Base-by-base conservation (phyloP, 2,797 vertebrate genomes). In the Epinephelus awoara region DNA sequence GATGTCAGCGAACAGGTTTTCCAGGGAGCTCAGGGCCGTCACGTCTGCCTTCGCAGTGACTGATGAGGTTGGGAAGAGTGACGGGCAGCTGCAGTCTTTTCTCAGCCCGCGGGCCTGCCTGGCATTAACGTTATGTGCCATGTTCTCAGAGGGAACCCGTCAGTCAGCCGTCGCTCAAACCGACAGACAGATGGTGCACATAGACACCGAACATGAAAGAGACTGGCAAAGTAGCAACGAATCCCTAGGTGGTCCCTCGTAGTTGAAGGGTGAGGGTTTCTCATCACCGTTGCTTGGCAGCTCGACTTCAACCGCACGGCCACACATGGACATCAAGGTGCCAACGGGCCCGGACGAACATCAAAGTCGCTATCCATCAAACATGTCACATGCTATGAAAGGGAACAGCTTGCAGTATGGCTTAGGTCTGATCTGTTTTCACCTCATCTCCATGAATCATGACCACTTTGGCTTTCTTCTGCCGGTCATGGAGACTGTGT, bases 141-240 rank as follows among this genome's bases (percentile, higher is more conserved):
- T 95, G 94, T 95, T 94, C 94, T 93, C 92, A 87, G 91, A 92
- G 93, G 91, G 90, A 93, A 92, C 87, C 93, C 71, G 93, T 94
- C 94, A 94, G 40, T 92, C 90, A 91, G 83, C 88, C 85, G 88
- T 94, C 92, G 90, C 91, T 93, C 93, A 91, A 70, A 75, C 86
- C 75, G 89, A 93, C 88, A 89, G 91, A 92, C 92, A 91, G 88
- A 90, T 88, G 89, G 91, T 50, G 86, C 89, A 75, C 92, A 59
- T 83, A 86, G 89, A 92, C 91, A 56, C 52, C 4, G 44, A 75
- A 87, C 93, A 93, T 92, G 93, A 94, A 93, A 94, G 91, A 88
- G 93, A 93, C 90, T 93, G 93, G 88, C 87, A 89, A 79, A 93
- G 92, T 80, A 84, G 89, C 88, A 72, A 49, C 79, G 15, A 44